phyloP scores from a whole-genome alignment of 1,140 invertebrate genomes.

The Rhagoletis pomonella region DNA sequence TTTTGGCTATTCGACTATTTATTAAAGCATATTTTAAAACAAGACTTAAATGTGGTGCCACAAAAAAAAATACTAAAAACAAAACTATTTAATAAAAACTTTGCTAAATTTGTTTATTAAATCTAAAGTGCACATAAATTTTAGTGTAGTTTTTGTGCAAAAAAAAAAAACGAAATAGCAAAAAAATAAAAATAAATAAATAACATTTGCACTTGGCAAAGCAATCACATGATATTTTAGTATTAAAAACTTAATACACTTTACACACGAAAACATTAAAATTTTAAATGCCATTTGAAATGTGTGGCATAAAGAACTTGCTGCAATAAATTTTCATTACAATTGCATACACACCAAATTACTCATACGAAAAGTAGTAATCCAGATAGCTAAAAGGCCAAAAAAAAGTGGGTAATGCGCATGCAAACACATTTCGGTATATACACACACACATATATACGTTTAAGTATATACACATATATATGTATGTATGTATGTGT shows the following conservation, averaged over 20 bases:
- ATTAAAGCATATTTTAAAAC: no score
- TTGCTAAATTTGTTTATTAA: not conserved
- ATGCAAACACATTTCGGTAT: not conserved
- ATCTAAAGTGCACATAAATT: not conserved
- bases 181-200: not conserved
- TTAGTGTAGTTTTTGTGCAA: not conserved
- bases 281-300: conserved; percentile 23
- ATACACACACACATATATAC: not conserved
- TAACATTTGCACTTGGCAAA: no score
- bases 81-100: no score
- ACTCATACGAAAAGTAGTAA: conserved; percentile 38
- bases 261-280: conserved; percentile 14
- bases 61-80: no score
- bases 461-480: not conserved
- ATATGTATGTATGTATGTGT: not conserved
- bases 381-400: not conserved
- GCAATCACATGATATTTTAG: not conserved
- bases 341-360: conserved; percentile 45
- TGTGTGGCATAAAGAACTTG: conserved; percentile 43
- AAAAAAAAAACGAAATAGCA: not conserved
- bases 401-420: not conserved
- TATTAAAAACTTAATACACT: conserved; percentile 17
- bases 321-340: conserved; percentile 41
- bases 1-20: no score
- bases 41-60: no score